A percentile compares a stretch with the other conserved stretches of the same genome.
Conservation (phyloP, 1,140 invertebrate species). For the Phenacoccus solenopsis region DNA sequence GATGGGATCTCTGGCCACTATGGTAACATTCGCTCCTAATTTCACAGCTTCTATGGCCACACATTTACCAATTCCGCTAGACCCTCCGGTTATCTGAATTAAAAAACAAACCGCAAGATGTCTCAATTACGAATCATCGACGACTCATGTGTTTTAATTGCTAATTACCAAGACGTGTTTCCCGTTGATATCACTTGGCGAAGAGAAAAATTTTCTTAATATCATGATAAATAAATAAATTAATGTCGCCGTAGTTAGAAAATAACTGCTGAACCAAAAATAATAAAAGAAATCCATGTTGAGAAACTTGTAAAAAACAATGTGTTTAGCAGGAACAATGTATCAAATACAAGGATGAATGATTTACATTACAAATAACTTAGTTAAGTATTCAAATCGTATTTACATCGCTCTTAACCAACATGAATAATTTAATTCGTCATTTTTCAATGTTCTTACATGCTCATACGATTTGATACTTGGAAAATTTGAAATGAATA, state of each 20-base stretch:
- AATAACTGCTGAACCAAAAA: neutral
- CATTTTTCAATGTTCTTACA: no score
- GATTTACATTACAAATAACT: neutral
- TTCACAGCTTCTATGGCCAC: slow-evolving; percentile 61
- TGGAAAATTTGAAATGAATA: no score
- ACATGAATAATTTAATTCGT: no score
- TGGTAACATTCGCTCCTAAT: slow-evolving; percentile 74
- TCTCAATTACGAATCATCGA: neutral
- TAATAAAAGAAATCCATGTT: neutral
- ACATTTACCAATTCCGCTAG: slow-evolving; percentile 85
- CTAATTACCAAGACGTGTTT: neutral
- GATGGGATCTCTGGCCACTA: slow-evolving; percentile 65
- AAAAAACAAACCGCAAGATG: no score
- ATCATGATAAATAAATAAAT: neutral
- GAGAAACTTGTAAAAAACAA: neutral
- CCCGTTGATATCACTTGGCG: neutral
- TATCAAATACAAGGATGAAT: neutral
- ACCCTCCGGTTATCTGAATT: slow-evolving; percentile 72
- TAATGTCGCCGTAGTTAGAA: neutral
- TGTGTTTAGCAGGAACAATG: no score
- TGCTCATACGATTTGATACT: no score
- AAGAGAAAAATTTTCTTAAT: neutral
- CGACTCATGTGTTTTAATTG: no score
- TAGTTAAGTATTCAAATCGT: neutral
- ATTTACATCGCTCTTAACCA: no score